Conservation (phyloP, 2,888 invertebrate species). For the Rotaria macrura region DNA sequence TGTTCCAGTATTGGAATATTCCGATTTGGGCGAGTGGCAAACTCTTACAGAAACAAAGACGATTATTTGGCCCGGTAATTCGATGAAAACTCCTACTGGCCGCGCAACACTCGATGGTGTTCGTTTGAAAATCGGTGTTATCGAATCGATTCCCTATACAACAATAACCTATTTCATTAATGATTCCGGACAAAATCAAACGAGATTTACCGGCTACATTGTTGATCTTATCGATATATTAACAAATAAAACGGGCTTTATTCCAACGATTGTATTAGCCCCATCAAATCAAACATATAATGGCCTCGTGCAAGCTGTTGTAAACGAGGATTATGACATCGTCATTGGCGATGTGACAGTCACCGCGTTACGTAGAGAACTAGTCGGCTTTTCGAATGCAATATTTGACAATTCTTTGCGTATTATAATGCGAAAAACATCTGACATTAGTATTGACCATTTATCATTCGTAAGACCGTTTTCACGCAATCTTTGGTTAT, state of each 20-base stretch:
- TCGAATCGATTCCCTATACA: neutral
- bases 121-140: neutral
- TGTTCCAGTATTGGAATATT: neutral
- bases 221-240: neutral
- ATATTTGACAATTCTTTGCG: neutral
- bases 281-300: neutral
- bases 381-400: neutral
- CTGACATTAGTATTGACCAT: too few species aligned
- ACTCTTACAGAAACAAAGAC: neutral
- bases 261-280: neutral
- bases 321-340: neutral
- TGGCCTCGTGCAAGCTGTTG: neutral
- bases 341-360: neutral
- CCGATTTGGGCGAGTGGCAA: neutral
- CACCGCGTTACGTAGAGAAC: neutral
- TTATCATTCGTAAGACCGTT: too few species aligned
- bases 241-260: neutral
- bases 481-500: too few species aligned
- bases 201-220: neutral
- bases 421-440: neutral
- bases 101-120: neutral
- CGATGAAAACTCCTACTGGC: neutral
- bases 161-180: neutral
- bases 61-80: neutral
- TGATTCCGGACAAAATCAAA: neutral